Base-by-base conservation (phyloP, 2,797 vertebrate genomes). In the Acipenser ruthenus region DNA sequence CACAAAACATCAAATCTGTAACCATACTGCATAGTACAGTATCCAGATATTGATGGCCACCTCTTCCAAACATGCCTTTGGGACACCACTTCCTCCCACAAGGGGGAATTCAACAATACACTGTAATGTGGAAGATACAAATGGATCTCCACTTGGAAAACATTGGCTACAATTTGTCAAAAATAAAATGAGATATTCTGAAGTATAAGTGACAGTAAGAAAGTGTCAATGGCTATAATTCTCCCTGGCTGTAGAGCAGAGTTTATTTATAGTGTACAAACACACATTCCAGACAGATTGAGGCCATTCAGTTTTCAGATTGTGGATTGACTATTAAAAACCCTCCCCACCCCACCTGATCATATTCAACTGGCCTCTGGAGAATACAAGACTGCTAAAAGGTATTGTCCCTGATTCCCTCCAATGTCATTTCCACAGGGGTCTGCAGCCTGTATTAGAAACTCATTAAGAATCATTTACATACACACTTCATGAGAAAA, bases 311-410 rank as follows among this genome's bases (percentile, higher is more conserved):
- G 62, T 49, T 67, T 67, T 73, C 67, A 60, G 62, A 62, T 70
- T 70, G 69, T 72, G 66, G 58, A 61, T 18, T 48, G 63, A 77
- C 75, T 72, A 69, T 71, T 71, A 75, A 62, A 70, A 67, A 71
- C 59, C 56, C 53, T 13, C 53, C 50, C n/a, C 18, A n/a, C n/a
- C 11, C 62, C 64, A 37, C 12, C 63, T 37, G 37, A 37, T 70
- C 65, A 49, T 62, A 11, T 60, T 6, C 52, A 67, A 67, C 50
- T 48, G 23, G 37, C 50, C 61, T 60, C 67, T 15, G 58, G 62
- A 66, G 47, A 59, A 62, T 68, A 65, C 11, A 58, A 58, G 49
- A 66, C 60, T 52, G 50, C 11, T 11, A 8, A 18, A 48, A 11
- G 13, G 18, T 18, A 37, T 65, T 13, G 12, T 23, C 11, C 6